Evolutionary conservation across 1,140 invertebrate species (phyloP).

Genomic region (Anadara kagoshimensis): DNA sequence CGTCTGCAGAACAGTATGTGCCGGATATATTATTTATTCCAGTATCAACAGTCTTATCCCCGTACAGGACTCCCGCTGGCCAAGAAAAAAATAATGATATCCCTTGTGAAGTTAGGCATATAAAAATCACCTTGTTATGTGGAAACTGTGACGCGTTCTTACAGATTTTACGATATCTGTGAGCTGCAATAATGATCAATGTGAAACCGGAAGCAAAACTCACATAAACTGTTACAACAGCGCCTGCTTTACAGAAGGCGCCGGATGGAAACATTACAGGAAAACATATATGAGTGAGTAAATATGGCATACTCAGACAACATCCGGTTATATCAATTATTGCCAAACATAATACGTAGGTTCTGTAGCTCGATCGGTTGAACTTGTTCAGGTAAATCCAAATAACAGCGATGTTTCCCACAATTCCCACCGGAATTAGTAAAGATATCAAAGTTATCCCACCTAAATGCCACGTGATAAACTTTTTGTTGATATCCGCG

Average conservation of each 20-base stretch:
- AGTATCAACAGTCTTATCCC: too few relatives aligned
- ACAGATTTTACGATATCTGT: slow-evolving; percentile 64
- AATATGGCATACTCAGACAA: slow-evolving; percentile 59
- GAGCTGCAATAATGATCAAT: slow-evolving; percentile 60
- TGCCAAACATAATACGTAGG: slow-evolving; percentile 58
- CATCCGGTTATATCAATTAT: slow-evolving; percentile 61
- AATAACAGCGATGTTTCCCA: slow-evolving; percentile 61
- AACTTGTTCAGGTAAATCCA: slow-evolving; percentile 57
- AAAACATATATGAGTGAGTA: slow-evolving; percentile 47
- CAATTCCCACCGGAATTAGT: slow-evolving; percentile 50
- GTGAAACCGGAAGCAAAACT: slow-evolving; percentile 50
- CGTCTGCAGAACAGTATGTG: too few relatives aligned
- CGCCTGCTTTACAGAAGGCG: slow-evolving; percentile 54
- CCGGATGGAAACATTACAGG: slow-evolving; percentile 53
- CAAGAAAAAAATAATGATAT: slow-evolving; percentile 51
- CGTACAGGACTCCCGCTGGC: slow-evolving; percentile 6
- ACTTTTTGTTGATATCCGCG: slow-evolving; percentile 41
- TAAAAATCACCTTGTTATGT: slow-evolving; percentile 42
- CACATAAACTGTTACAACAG: slow-evolving; percentile 57
- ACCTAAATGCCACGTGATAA: slow-evolving; percentile 44
- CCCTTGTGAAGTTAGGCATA: slow-evolving; percentile 49
- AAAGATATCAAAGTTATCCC: slow-evolving; percentile 47
- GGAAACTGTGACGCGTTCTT: slow-evolving; percentile 51
- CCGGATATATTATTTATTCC: too few relatives aligned
- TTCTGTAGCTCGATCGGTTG: slow-evolving; percentile 54